Percentiles rank a stretch among this genome's conserved stretches.
Conservation (phyloP, 2,797 vertebrate species). For the Otus scops region DNA sequence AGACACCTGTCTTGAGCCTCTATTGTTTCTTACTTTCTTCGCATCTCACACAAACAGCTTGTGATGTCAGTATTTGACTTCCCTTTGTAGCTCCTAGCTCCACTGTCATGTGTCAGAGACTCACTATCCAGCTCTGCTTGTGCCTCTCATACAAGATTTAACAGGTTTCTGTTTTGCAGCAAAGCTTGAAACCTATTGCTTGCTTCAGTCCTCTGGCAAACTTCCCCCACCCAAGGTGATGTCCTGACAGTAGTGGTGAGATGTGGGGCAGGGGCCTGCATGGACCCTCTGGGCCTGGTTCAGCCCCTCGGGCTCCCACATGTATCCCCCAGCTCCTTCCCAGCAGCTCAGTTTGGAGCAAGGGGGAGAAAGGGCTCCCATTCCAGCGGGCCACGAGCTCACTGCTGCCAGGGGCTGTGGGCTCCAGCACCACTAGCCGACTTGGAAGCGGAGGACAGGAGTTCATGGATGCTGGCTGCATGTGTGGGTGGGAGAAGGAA, state of each 20-base stretch:
- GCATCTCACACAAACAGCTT: not conserved
- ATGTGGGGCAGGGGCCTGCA: not conserved
- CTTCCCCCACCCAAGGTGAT: accelerated
- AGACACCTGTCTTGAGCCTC: not conserved
- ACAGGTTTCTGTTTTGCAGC: not conserved
- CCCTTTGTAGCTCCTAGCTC: not conserved
- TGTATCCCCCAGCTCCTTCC: not conserved
- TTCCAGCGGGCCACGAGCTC: accelerated
- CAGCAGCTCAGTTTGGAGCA: not conserved
- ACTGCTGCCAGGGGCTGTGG: accelerated
- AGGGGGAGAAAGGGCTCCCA: not conserved
- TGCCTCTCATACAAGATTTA: not conserved
- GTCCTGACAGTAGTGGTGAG: not conserved
- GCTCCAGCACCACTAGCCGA: accelerated
- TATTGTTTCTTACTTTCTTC: not conserved
- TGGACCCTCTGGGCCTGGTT: not conserved
- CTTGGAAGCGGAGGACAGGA: accelerated
- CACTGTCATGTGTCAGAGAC: not conserved
- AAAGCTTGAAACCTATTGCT: not conserved
- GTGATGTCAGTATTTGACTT: not conserved
- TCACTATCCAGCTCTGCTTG: accelerated
- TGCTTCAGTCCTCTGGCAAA: not conserved
- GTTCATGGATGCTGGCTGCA: not conserved
- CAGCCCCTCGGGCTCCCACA: accelerated
- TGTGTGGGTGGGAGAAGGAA: accelerated